Evolutionary conservation across 2,113 vertebrate species (phyloP).

Genomic region (Hypocryptadius cinnamomeus): DNA sequence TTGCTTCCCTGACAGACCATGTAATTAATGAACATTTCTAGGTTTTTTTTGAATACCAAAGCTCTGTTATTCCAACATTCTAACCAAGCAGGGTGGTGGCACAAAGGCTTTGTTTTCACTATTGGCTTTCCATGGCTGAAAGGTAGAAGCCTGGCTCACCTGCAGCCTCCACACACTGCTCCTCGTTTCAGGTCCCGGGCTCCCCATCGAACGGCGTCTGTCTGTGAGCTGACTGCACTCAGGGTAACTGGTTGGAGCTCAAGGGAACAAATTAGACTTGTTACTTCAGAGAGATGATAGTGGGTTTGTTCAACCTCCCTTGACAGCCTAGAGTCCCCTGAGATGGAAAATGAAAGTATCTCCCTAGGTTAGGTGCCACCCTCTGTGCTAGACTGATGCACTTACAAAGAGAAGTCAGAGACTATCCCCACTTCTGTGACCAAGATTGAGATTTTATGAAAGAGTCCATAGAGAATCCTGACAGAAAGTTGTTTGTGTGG

Average conservation of each 20-base stretch:
- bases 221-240: background rate
- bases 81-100: background rate
- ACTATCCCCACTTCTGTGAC: background rate
- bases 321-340: background rate
- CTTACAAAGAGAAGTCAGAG: background rate
- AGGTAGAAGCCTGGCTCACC: background rate
- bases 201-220: accelerated
- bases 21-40: background rate
- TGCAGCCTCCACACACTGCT: background rate
- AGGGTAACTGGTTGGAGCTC: background rate
- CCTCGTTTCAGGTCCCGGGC: accelerated
- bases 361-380: background rate
- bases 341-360: background rate
- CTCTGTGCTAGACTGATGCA: background rate
- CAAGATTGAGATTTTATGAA: background rate
- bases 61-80: background rate
- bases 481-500: background rate
- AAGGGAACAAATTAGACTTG: background rate
- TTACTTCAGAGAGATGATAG: background rate
- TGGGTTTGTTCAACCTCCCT: background rate
- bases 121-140: background rate
- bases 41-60: background rate
- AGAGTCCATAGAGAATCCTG: background rate
- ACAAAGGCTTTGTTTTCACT: background rate
- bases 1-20: background rate